A percentile compares a stretch with the other conserved stretches of the same genome.
phyloP scores from a whole-genome alignment of 2,797 vertebrate species.

The Bradypus variegatus region DNA sequence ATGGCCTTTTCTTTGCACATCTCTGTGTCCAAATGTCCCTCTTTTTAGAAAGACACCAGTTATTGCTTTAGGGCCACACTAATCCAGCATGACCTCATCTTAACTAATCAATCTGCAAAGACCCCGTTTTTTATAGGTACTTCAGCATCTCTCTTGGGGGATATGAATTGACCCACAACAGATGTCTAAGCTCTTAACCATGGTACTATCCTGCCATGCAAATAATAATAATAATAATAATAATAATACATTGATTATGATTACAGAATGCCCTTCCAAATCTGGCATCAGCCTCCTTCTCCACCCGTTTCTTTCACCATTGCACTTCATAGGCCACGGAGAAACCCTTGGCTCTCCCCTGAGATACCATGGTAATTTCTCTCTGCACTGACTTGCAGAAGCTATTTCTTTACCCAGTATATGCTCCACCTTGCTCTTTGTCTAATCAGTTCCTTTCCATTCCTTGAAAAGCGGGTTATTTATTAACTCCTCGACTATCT shows the following conservation, averaged over 20 bases:
- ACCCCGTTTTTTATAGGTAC: no score
- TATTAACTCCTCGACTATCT: background rate
- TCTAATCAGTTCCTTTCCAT: background rate
- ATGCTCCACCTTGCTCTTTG: no score
- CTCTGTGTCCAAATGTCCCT: no score
- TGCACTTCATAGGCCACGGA: rapidly evolving
- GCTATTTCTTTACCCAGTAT: background rate
- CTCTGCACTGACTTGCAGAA: background rate
- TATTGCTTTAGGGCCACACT: no score
- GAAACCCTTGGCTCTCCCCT: background rate
- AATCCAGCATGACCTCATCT: no score
- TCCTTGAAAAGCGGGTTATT: background rate
- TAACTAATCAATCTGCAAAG: no score
- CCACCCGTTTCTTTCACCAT: rapidly evolving
- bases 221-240: background rate
- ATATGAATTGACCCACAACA: no score
- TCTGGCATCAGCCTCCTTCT: background rate
- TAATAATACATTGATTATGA: no score
- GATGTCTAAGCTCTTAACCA: background rate
- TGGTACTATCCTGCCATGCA: background rate
- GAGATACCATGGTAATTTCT: background rate
- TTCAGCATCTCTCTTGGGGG: no score
- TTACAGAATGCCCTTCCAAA: background rate
- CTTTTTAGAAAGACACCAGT: no score
- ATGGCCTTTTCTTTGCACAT: no score